phyloP scores from a whole-genome alignment of 2,888 invertebrate genomes.

The Furcula furcula region DNA sequence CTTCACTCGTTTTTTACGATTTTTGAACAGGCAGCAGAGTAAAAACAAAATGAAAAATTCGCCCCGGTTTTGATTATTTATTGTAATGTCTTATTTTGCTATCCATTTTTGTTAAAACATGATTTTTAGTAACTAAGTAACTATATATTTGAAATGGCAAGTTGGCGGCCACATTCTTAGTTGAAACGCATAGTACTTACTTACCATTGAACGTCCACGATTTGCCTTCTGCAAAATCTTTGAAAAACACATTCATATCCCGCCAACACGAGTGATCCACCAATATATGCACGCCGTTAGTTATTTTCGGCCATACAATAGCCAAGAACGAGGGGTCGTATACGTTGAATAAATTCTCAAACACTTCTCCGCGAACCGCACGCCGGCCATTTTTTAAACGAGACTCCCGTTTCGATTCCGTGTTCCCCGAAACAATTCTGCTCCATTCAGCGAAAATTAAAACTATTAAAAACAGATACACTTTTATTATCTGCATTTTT shows the following conservation, averaged over 20 bases:
- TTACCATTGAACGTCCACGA: slow-evolving; percentile 79
- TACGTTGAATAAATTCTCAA: slow-evolving; percentile 66
- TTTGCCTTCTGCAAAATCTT: slow-evolving; percentile 63
- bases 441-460: slow-evolving; percentile 28
- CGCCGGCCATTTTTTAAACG: slow-evolving; percentile 32
- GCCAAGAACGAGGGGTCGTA: slow-evolving; percentile 71
- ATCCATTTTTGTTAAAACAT: too few species aligned
- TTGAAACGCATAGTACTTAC: too few species aligned
- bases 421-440: slow-evolving; percentile 26
- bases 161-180: too few species aligned
- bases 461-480: slow-evolving; percentile 28
- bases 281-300: slow-evolving; percentile 60
- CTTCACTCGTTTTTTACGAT: too few species aligned
- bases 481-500: slow-evolving; percentile 36
- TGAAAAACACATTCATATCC: slow-evolving; percentile 65
- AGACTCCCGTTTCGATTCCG: slow-evolving; percentile 38
- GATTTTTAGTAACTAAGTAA: too few species aligned
- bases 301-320: slow-evolving; percentile 69
- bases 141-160: too few species aligned
- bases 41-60: too few species aligned
- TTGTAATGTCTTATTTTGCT: too few species aligned
- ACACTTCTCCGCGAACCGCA: slow-evolving; percentile 45
- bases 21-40: too few species aligned
- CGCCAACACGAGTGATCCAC: slow-evolving; percentile 65
- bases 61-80: too few species aligned